Evolutionary conservation across 2,888 invertebrate genomes (phyloP).

Genomic region (Parasteatoda lunata): DNA sequence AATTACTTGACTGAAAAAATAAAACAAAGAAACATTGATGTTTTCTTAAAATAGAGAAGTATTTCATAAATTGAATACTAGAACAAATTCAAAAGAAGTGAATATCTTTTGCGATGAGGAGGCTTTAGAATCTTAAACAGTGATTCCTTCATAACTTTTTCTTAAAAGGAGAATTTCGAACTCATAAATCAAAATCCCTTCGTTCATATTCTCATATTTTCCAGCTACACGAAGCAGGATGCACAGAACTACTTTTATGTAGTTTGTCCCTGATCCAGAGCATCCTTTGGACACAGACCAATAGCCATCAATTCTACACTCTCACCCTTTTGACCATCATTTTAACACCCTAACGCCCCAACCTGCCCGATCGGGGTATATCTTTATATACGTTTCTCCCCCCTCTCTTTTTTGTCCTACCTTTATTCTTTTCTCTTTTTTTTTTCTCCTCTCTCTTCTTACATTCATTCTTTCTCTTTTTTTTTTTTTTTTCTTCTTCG

Average conservation of each 20-base stretch:
- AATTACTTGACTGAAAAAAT: too few relatives aligned
- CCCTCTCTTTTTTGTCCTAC: neutral
- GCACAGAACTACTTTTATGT: slow-evolving; percentile 3
- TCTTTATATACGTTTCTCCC: slow-evolving; percentile 34
- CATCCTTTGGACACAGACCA: slow-evolving; percentile 10
- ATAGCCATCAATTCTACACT: slow-evolving; percentile 3
- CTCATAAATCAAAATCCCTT: neutral
- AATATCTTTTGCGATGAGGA: slow-evolving; percentile 28
- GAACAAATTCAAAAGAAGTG: neutral
- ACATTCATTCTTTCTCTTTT: slow-evolving; percentile 3
- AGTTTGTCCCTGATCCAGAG: neutral
- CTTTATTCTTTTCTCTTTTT: slow-evolving; percentile 2
- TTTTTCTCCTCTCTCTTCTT: slow-evolving; percentile 7
- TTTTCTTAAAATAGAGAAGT: too few relatives aligned
- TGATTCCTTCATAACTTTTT: slow-evolving; percentile 15
- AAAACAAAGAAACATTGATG: too few relatives aligned
- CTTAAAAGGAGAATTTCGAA: slow-evolving; percentile 1
- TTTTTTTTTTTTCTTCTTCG: slow-evolving; percentile 25
- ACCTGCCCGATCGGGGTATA: slow-evolving; percentile 21
- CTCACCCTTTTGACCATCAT: slow-evolving; percentile 37
- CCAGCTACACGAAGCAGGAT: neutral
- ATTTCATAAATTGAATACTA: too few relatives aligned
- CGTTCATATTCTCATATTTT: neutral
- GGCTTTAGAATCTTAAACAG: too few relatives aligned
- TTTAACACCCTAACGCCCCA: slow-evolving; percentile 47